Conservation (phyloP, 1,140 invertebrate species). For the Coptotermes formosanus region DNA sequence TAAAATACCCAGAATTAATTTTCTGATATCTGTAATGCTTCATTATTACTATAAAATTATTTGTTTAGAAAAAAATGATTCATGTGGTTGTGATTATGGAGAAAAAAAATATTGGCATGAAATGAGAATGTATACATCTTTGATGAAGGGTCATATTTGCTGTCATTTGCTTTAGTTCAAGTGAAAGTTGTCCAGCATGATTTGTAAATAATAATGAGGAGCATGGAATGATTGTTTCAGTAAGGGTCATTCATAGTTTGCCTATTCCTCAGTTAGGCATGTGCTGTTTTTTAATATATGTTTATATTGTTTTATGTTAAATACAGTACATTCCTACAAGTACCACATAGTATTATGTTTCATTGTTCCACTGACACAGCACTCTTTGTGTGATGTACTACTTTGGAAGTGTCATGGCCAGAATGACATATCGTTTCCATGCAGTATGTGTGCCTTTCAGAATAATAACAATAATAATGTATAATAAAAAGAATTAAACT, state of each 20-base stretch:
- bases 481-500: neutral
- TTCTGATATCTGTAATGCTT: neutral
- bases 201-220: neutral
- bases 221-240: constrained; percentile 18
- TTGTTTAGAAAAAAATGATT: neutral
- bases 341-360: constrained; percentile 11
- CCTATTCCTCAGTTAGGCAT: neutral
- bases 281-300: neutral
- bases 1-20: neutral
- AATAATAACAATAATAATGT: constrained; percentile 15
- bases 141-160: neutral
- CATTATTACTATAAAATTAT: neutral
- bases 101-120: neutral
- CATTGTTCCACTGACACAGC: neutral
- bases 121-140: neutral
- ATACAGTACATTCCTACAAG: neutral
- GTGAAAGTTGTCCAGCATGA: neutral
- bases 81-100: neutral
- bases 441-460: constrained; percentile 28
- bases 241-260: neutral
- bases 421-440: constrained; percentile 29
- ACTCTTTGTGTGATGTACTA: neutral
- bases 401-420: constrained; percentile 16
- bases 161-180: neutral
- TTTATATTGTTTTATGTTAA: constrained; percentile 12